A percentile compares a stretch with the other conserved stretches of the same genome.
Conservation (phyloP, 2,888 invertebrate genomes). For the Fragum sueziense region DNA sequence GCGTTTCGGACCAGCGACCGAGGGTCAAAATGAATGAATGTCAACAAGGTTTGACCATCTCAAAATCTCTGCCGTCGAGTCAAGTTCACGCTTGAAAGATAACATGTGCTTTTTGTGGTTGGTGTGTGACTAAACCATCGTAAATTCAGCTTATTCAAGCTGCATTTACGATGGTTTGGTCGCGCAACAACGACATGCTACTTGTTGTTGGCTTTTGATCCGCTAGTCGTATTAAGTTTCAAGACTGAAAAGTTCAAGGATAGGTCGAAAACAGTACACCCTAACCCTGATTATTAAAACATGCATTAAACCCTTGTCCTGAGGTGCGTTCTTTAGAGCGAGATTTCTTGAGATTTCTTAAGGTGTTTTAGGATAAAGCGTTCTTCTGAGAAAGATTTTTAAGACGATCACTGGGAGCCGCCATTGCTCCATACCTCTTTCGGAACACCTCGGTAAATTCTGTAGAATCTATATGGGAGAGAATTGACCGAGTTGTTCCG, state of each 20-base stretch:
- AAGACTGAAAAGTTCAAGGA: constrained; percentile 14
- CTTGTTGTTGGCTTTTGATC: constrained; percentile 7
- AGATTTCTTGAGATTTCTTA: no score
- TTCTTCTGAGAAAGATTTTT: no score
- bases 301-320: no score
- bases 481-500: no score
- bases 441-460: no score
- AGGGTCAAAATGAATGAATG: constrained; percentile 17
- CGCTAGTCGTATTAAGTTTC: not conserved
- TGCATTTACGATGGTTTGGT: not conserved
- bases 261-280: not conserved
- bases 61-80: constrained; percentile 2
- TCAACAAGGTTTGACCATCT: constrained; percentile 8
- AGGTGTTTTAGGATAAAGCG: no score
- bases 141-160: not conserved
- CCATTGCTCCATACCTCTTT: no score
- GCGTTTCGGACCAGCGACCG: constrained; percentile 2
- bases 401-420: no score
- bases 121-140: not conserved
- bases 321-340: no score
- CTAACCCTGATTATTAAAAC: no score
- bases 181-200: constrained; percentile 1
- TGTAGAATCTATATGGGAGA: no score
- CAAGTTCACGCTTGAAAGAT: constrained; percentile 1
- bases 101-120: not conserved